Conservation (phyloP, 2,888 invertebrate genomes). For the Andrena bicolor region DNA sequence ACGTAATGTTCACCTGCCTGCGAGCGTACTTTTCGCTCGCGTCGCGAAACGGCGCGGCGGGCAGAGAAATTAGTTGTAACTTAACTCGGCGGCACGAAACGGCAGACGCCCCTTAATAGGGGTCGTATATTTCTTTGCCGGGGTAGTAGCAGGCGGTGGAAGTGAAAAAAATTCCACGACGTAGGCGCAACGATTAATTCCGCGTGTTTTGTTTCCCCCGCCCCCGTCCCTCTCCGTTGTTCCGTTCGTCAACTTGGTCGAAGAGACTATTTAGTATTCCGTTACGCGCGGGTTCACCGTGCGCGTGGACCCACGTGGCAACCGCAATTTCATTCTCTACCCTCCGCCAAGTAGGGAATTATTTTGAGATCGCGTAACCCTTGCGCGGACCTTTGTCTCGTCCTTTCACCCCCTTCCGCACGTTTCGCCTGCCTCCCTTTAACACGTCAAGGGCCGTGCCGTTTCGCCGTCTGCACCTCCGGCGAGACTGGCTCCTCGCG, state of each 20-base stretch:
- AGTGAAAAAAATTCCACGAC: conserved; percentile 22
- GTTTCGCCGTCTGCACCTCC: conserved; percentile 55
- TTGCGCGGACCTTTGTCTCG: conserved; percentile 35
- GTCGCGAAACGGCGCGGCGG: conserved; percentile 24
- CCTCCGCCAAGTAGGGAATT: conserved; percentile 26
- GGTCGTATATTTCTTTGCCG: conserved; percentile 30
- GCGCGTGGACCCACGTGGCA: neutral
- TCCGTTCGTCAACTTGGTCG: conserved; percentile 1
- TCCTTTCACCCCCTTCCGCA: neutral
- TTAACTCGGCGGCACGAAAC: conserved; percentile 19
- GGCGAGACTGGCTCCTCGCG: conserved; percentile 52
- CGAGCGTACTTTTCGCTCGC: conserved; percentile 9
- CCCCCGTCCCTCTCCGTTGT: neutral
- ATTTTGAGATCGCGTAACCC: conserved; percentile 47
- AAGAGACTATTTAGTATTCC: neutral
- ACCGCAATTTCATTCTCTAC: conserved; percentile 25
- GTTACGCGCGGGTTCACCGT: neutral
- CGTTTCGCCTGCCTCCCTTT: conserved; percentile 43
- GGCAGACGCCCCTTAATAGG: conserved; percentile 12
- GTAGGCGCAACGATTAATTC: conserved; percentile 26
- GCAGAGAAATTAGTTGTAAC: conserved; percentile 43
- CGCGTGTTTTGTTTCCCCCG: neutral
- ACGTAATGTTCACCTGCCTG: conserved; percentile 1
- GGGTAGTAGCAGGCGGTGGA: neutral
- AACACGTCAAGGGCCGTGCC: conserved; percentile 50